Evolutionary conservation across 1,140 invertebrate species (phyloP).

Genomic region (silkworm (Bombyx mori)): ASM3026992v2 NC_085126.1:11264501-11265000

Average conservation of each 20-base stretch:
- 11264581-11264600: too few relatives aligned
- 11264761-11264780: not conserved
- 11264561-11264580: too few relatives aligned
- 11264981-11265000: not conserved
- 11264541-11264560: too few relatives aligned
- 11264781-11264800: conserved; percentile 2
- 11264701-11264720: too few relatives aligned
- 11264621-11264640: too few relatives aligned
- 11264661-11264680: too few relatives aligned
- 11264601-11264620: too few relatives aligned
- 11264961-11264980: not conserved
- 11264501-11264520: too few relatives aligned
- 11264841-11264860: not conserved
- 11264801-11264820: conserved; percentile 1
- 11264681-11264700: too few relatives aligned
- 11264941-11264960: conserved; percentile 3
- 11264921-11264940: conserved; percentile 2
- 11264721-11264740: too few relatives aligned
- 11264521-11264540: too few relatives aligned
- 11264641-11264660: too few relatives aligned
- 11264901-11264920: conserved; percentile 4
- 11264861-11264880: conserved; percentile 4
- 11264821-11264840: conserved; percentile 6
- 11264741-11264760: not conserved
- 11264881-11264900: conserved; percentile 1